Percentiles rank a stretch among this genome's conserved stretches.
Conservation (phyloP, 2,113 vertebrate genomes). For the Catharus minimus region DNA sequence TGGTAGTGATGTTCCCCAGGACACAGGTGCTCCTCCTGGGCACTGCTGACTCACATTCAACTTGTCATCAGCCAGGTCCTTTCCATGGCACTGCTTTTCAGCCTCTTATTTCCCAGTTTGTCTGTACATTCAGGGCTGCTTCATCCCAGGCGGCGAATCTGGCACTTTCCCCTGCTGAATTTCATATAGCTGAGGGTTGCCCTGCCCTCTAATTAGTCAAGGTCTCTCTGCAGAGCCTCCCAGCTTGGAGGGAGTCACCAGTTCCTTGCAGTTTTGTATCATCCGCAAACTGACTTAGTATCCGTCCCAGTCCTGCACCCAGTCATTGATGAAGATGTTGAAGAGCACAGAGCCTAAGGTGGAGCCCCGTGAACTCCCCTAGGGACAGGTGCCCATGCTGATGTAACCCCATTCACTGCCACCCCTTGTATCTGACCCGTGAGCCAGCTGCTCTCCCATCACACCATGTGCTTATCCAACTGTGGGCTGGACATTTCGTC, state of each 20-base stretch:
- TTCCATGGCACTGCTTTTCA: background rate
- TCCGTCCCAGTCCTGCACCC: background rate
- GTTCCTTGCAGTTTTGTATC: background rate
- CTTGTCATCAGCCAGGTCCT: background rate
- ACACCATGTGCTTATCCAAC: background rate
- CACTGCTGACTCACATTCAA: background rate
- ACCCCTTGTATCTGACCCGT: background rate
- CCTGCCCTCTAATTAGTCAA: too few species aligned
- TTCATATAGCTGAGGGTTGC: too few species aligned
- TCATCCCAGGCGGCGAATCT: background rate
- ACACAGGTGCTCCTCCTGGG: fast-evolving
- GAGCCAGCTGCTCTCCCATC: background rate
- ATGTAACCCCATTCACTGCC: background rate
- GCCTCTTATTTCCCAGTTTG: background rate
- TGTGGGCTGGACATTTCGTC: background rate
- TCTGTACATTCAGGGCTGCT: background rate
- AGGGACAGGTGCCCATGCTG: background rate
- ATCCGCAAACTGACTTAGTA: fast-evolving
- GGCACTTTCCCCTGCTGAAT: background rate
- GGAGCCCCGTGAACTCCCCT: background rate
- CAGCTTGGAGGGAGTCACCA: fast-evolving
- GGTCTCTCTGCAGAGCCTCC: background rate
- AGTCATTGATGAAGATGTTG: background rate
- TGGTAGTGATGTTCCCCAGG: background rate
- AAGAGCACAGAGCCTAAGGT: background rate